Conservation (phyloP, 2,888 invertebrate genomes). For the Chloroclystis v-ata region DNA sequence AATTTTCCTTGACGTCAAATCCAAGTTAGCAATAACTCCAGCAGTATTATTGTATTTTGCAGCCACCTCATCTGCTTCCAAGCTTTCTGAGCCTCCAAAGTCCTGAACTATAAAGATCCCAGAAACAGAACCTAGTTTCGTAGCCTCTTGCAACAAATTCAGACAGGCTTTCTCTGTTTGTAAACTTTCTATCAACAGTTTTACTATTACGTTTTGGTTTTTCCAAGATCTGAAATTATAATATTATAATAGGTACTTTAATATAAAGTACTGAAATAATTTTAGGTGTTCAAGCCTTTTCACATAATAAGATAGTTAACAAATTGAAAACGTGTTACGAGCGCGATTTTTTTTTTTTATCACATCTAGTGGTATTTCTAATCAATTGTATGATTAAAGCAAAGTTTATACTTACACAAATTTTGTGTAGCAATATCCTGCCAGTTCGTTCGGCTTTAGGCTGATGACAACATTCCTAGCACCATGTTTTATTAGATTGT, state of each 20-base stretch:
- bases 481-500: conserved; percentile 41
- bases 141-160: conserved; percentile 35
- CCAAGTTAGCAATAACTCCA: conserved; percentile 40
- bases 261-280: no score
- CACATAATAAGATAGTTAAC: no score
- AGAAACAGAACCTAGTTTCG: conserved; percentile 38
- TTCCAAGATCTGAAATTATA: conserved; percentile 40
- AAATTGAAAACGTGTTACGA: no score
- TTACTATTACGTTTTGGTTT: conserved; percentile 30
- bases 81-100: conserved; percentile 25
- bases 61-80: conserved; percentile 30
- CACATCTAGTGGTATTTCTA: no score
- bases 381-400: background rate
- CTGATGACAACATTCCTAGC: conserved; percentile 43
- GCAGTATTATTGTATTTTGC: conserved; percentile 36
- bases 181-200: conserved; percentile 33
- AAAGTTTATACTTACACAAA: conserved; percentile 37
- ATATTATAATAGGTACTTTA: no score
- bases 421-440: conserved; percentile 43
- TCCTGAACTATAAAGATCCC: conserved; percentile 45
- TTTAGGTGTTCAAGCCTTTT: no score
- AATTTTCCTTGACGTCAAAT: conserved; percentile 39
- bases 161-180: conserved; percentile 36
- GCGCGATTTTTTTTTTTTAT: no score
- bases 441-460: conserved; percentile 31